phyloP scores from a whole-genome alignment of 2,888 invertebrate genomes.

The Phortica magna region DNA sequence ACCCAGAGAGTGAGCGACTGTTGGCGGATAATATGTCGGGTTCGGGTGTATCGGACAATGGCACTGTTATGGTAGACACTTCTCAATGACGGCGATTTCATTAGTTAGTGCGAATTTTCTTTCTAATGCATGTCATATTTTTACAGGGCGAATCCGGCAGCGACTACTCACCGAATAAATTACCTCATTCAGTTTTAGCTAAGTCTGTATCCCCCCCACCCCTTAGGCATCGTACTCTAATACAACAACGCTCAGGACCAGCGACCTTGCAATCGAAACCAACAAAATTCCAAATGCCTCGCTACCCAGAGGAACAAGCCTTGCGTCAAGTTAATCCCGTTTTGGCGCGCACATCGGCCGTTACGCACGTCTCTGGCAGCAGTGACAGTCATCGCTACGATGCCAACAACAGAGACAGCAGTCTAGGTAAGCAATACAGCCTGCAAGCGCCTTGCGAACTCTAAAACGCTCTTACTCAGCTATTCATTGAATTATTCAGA shows the following conservation, averaged over 20 bases:
- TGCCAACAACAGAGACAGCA: conserved; percentile 76
- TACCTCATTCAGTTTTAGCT: conserved; percentile 78
- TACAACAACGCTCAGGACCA: conserved; percentile 78
- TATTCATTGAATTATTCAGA: conserved; percentile 56
- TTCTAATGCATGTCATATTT: neutral
- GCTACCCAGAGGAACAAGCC: conserved; percentile 77
- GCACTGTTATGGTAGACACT: conserved; percentile 77
- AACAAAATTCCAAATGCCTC: conserved; percentile 77
- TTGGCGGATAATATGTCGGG: conserved; percentile 83
- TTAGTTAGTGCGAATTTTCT: neutral
- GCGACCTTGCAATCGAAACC: conserved; percentile 76
- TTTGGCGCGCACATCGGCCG: conserved; percentile 64
- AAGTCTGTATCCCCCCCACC: conserved; percentile 79
- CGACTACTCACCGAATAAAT: conserved; percentile 82
- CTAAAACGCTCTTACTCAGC: conserved; percentile 8
- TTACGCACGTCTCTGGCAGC: conserved; percentile 59
- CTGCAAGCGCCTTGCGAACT: neutral
- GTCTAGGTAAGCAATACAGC: conserved; percentile 72
- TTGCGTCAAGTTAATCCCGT: conserved; percentile 74
- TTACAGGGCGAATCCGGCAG: conserved; percentile 83
- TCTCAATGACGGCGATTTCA: neutral
- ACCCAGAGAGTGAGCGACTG: conserved; percentile 87
- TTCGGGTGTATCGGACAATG: conserved; percentile 80
- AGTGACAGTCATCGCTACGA: conserved; percentile 69
- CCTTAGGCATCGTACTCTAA: conserved; percentile 77